These are phyloP conservation scores for Leptodactylus fuscus DNA, from an alignment of 2,113 vertebrate genomes.

Conservation along the genomic window DNA sequence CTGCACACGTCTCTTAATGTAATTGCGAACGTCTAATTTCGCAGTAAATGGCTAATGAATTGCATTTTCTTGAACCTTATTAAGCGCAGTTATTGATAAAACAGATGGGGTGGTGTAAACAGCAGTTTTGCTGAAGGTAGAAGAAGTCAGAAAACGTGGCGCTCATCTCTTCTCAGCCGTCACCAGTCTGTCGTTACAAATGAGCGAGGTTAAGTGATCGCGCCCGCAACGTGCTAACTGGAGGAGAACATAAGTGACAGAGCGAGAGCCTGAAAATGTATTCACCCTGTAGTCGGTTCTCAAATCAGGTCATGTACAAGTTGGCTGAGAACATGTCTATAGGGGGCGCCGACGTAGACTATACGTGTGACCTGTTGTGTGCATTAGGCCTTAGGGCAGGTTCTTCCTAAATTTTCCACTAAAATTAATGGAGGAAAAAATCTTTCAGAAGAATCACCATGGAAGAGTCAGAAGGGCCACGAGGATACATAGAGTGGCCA, in stretches of 20 bases:
- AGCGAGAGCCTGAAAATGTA: background rate
- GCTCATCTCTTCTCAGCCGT: conserved; percentile 8
- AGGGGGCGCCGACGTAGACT: no score
- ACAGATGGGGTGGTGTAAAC: conserved; percentile 30
- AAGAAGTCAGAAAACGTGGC: background rate
- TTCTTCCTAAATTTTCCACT: no score
- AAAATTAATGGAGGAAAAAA: no score
- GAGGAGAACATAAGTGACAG: background rate
- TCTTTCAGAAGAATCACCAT: no score
- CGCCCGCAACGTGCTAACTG: background rate
- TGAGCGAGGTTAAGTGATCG: conserved; percentile 24
- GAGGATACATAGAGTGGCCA: no score
- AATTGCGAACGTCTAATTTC: conserved; percentile 38
- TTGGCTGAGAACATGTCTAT: no score
- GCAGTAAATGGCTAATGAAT: conserved; percentile 34
- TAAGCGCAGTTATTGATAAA: conserved; percentile 47
- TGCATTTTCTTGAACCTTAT: conserved; percentile 32
- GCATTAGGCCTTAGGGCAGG: no score
- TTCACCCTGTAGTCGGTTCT: background rate
- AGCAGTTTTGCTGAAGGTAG: conserved; percentile 7
- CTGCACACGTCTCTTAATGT: conserved; percentile 27
- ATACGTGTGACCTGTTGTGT: no score
- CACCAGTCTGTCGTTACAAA: conserved; percentile 15
- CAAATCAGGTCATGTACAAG: background rate
- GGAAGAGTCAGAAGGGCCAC: no score